phyloP scores from a whole-genome alignment of 2,797 vertebrate species.

The Tangara arthus region DNA sequence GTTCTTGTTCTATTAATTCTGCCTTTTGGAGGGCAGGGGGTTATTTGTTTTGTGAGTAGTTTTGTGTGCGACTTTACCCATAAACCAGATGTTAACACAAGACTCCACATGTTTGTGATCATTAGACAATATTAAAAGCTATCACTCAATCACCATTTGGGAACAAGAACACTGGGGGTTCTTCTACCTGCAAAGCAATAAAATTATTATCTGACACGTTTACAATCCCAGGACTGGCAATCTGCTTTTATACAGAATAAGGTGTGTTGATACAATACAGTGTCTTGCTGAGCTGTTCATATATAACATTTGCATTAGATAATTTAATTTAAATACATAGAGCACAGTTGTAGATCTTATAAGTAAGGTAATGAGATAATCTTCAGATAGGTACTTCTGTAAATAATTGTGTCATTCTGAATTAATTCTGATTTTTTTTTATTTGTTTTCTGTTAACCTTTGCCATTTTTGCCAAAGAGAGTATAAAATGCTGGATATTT shows the following conservation, averaged over 20 bases:
- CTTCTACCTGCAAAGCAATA: conserved; percentile 70
- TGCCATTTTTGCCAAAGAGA: conserved; percentile 20
- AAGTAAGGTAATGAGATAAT: conserved; percentile 2
- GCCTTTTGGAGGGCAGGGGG: conserved; percentile 18
- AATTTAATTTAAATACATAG: conserved; percentile 74
- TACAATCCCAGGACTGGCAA: conserved; percentile 58
- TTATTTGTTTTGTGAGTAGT: conserved; percentile 26
- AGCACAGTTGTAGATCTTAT: conserved; percentile 2
- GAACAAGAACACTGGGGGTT: conserved; percentile 41
- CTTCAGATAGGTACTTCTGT: not conserved
- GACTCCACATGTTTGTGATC: conserved; percentile 62
- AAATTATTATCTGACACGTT: conserved; percentile 71
- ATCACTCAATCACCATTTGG: conserved; percentile 57
- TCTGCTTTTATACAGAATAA: conserved; percentile 7
- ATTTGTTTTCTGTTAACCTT: conserved; percentile 55
- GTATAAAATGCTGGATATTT: not conserved
- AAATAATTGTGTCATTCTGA: conserved; percentile 54
- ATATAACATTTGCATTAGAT: conserved; percentile 68
- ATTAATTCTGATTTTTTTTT: not conserved
- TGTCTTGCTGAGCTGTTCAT: conserved; percentile 63
- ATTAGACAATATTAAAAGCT: conserved; percentile 71
- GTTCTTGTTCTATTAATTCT: conserved; percentile 45
- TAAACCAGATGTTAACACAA: conserved; percentile 70
- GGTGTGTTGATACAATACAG: conserved; percentile 36
- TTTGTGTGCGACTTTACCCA: conserved; percentile 21